These are phyloP conservation scores for Cinclus mexicanus DNA, from an alignment of 2,113 vertebrate species.

Conservation along the genomic window DNA sequence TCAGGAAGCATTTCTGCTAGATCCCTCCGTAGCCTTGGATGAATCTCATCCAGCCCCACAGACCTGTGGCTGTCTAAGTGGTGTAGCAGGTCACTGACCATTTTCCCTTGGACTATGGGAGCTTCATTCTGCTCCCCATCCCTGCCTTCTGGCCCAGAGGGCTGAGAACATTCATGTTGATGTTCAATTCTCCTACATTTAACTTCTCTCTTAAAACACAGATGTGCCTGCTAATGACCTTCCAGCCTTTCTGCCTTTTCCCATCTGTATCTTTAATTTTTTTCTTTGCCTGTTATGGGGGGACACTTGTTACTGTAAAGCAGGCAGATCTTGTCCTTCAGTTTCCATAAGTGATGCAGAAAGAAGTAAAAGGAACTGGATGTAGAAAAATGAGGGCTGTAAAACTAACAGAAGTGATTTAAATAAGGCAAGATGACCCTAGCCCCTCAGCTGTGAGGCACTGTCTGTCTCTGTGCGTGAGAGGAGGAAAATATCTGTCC, in stretches of 20 bases:
- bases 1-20: not conserved
- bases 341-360: not conserved
- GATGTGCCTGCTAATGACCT: not conserved
- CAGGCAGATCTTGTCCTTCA: not conserved
- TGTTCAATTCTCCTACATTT: not conserved
- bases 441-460: not conserved
- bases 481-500: not conserved
- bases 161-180: not conserved
- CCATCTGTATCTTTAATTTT: not conserved
- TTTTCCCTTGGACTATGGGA: not conserved
- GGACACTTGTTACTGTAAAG: not conserved
- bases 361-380: not conserved
- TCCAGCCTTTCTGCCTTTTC: not conserved
- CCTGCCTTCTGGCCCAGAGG: not conserved
- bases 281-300: not conserved
- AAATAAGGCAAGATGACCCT: not conserved
- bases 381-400: not conserved
- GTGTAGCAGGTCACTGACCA: not conserved
- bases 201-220: not conserved
- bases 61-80: not conserved
- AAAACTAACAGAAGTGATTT: conserved; percentile 13
- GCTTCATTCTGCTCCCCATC: not conserved
- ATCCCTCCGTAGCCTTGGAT: not conserved
- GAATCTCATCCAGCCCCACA: not conserved
- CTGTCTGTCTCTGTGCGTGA: not conserved